A percentile compares a stretch with the other conserved stretches of the same genome.
phyloP scores from a whole-genome alignment of 2,888 invertebrate genomes.

The Emmelina monodactyla region DNA sequence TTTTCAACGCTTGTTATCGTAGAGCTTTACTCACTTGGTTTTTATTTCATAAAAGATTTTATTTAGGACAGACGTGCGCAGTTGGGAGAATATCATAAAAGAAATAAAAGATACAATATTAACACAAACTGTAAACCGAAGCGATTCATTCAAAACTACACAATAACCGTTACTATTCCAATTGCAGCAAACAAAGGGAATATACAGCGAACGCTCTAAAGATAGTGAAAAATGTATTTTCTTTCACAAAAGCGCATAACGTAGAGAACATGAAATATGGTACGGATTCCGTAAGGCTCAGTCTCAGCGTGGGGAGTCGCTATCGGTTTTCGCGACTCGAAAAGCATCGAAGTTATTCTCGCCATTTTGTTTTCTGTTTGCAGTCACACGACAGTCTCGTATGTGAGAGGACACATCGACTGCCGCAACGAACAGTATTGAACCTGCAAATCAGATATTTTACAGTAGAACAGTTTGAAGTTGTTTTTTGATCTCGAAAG shows the following conservation, averaged over 20 bases:
- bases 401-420: not conserved
- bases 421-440: too few relatives aligned
- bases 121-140: not conserved
- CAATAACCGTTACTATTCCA: constrained; percentile 1
- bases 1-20: too few relatives aligned
- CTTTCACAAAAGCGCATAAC: constrained; percentile 62
- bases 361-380: constrained; percentile 44
- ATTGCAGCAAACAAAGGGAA: constrained; percentile 37
- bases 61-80: too few relatives aligned
- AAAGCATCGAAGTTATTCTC: constrained; percentile 48
- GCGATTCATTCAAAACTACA: not conserved
- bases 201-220: constrained; percentile 42
- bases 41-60: too few relatives aligned
- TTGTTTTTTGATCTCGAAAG: too few relatives aligned
- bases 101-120: not conserved
- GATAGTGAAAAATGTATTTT: constrained; percentile 63
- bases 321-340: constrained; percentile 51
- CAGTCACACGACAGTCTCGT: not conserved
- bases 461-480: too few relatives aligned
- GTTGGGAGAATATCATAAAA: too few relatives aligned
- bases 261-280: constrained; percentile 60
- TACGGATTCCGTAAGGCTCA: constrained; percentile 55
- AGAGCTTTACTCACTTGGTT: too few relatives aligned
- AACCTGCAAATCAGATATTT: too few relatives aligned
- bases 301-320: constrained; percentile 51